Evolutionary conservation across 2,888 invertebrate genomes (phyloP), one percentile per base, ranked within the genome.

Genomic region (Caenorhabditis becei): DNA sequence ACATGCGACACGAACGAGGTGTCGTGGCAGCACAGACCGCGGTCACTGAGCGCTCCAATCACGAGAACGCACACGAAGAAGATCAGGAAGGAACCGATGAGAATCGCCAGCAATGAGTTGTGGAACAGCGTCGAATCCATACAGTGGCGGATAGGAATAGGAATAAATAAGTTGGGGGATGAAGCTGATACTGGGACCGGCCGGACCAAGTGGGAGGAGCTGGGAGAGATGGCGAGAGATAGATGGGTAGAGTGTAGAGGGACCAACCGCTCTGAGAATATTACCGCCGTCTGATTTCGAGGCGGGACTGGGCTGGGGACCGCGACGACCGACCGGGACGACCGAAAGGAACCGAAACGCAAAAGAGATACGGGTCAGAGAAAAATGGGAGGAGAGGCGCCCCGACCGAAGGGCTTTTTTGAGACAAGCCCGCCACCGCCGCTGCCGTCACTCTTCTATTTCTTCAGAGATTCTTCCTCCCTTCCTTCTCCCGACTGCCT

Each of bases 81-180:
- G 35, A 89, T 74, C 59, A 90, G 74, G 77, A 90, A 90, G 44
- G 87, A 88, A 62, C 89, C 89, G 74, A 87, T 83, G 32, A 90
- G 85, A 7, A 89, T 81, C 16, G 82, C 87, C 20, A 90, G 83
- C 2, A 90, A 79, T 47, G 86, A 82, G 66, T 89, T 87, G 77
- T 88, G 88, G 83, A 88, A 90, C 59, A 89, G 54, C 41, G 83
- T 88, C 49, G 89, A 89, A 83, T 89, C 89, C 85, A 89, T 88
- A 61, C 80, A 72, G 67, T 41, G 53, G 32, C 23, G 16, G 10
- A 32, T 10, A 26, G 32, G n/a, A 32, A 32, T 35, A 28, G 1
- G 35, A 10, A 10, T 20, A 47, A 18, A 18, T n/a, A 47, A 18
- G 4, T 14, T 41, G 47, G 8, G 14, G 41, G 41, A 41, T n/a